A percentile compares a stretch with the other conserved stretches of the same genome.
Evolutionary conservation across 2,797 vertebrate genomes (phyloP).

Genomic region (Pangasius krempfi): DNA sequence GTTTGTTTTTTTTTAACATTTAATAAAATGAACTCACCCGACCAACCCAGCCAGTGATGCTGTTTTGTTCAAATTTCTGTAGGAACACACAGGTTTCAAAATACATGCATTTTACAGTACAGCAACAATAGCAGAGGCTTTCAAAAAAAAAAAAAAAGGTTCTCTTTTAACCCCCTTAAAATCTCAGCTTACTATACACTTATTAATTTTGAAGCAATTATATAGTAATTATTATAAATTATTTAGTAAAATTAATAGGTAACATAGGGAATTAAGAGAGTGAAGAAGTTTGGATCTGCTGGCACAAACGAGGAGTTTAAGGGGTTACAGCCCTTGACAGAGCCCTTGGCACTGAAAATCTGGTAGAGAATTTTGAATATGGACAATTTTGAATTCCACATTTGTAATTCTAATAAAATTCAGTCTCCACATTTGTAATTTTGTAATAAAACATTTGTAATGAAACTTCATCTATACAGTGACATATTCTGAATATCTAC

Average conservation of each 20-base stretch:
- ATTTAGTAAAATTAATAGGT: background rate
- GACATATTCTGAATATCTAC: background rate
- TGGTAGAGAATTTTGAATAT: background rate
- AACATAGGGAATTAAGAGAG: background rate
- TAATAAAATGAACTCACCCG: conserved; percentile 80
- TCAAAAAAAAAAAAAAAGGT: background rate
- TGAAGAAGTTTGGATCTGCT: background rate
- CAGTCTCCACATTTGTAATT: background rate
- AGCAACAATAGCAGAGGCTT: background rate
- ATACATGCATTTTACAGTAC: background rate
- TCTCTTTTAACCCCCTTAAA: background rate
- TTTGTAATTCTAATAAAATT: background rate
- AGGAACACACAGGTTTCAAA: conserved; percentile 51
- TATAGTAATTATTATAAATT: background rate
- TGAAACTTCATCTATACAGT: background rate
- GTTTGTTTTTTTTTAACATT: background rate
- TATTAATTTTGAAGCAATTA: background rate
- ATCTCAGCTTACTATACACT: background rate
- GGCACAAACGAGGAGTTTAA: background rate
- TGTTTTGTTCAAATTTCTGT: conserved; percentile 84
- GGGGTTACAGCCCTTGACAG: background rate
- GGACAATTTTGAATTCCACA: background rate
- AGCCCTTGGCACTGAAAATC: background rate
- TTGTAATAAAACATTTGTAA: no score
- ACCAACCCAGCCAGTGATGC: conserved; percentile 92